Conservation (phyloP, 1,140 invertebrate genomes). For the Odontomachus brunneus region DNA sequence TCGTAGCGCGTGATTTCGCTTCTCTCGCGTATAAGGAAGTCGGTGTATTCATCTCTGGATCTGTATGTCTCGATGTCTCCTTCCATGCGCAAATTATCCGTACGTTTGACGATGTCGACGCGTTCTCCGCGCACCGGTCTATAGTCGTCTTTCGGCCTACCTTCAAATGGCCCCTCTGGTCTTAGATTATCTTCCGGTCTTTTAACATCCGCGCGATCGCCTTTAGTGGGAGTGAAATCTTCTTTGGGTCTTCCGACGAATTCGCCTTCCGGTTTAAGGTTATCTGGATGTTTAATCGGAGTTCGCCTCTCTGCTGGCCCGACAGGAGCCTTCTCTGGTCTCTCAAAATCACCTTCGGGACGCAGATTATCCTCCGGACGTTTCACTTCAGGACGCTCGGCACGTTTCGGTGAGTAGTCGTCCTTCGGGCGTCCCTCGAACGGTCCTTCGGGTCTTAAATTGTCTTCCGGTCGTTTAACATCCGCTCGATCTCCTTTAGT, state of each 20-base stretch:
- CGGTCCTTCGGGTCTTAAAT: constrained; percentile 86
- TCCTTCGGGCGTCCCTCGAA: constrained; percentile 80
- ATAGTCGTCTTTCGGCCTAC: constrained; percentile 81
- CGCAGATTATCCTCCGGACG: constrained; percentile 74
- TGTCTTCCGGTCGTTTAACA: constrained; percentile 83
- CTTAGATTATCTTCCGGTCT: constrained; percentile 86
- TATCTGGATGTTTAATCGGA: constrained; percentile 84
- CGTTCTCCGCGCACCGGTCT: constrained; percentile 86
- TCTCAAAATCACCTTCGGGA: constrained; percentile 88
- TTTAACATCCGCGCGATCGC: constrained; percentile 69
- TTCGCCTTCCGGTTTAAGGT: constrained; percentile 85
- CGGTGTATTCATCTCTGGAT: constrained; percentile 81
- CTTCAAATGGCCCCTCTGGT: constrained; percentile 86
- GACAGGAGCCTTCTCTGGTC: constrained; percentile 77
- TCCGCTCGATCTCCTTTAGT: constrained; percentile 83
- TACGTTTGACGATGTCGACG: constrained; percentile 87
- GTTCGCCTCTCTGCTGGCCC: constrained; percentile 73
- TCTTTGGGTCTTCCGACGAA: constrained; percentile 84
- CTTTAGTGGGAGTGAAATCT: constrained; percentile 61
- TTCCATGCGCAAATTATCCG: constrained; percentile 89
- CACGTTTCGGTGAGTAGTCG: constrained; percentile 76
- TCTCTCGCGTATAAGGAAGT: constrained; percentile 85
- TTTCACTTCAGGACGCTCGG: constrained; percentile 64
- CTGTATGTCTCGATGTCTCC: constrained; percentile 84
- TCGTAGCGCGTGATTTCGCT: constrained; percentile 82